Percentiles rank a stretch among this genome's conserved stretches.
phyloP scores from a whole-genome alignment of 2,113 vertebrate species.

The Brienomyrus longianalis region DNA sequence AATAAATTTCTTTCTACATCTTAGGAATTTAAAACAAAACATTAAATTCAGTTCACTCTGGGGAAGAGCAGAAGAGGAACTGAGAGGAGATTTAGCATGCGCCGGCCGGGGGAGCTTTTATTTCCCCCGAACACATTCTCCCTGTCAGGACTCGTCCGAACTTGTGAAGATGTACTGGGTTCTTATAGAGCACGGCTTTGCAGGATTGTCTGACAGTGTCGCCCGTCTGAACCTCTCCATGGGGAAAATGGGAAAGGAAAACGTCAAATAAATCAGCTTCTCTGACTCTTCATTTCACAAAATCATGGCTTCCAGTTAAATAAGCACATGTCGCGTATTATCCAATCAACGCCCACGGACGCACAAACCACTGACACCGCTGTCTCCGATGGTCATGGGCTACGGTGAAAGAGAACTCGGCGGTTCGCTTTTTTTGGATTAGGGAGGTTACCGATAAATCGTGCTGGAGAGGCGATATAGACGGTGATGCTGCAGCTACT shows the following conservation, averaged over 20 bases:
- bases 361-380: neutral
- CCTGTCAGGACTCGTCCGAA: conserved; percentile 34
- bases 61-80: conserved; percentile 27
- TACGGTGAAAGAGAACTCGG: neutral
- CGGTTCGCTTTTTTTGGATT: neutral
- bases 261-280: neutral
- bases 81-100: conserved; percentile 21
- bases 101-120: conserved; percentile 16
- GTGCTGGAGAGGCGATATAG: neutral
- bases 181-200: conserved; percentile 29
- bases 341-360: neutral
- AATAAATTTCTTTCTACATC: conserved; percentile 24
- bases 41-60: conserved; percentile 28
- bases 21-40: conserved; percentile 15
- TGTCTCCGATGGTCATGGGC: neutral
- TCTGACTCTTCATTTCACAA: neutral
- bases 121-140: conserved; percentile 24
- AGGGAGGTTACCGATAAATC: neutral
- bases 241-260: neutral
- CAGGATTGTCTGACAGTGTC: conserved; percentile 24
- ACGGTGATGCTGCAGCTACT: neutral
- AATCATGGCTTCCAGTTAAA: neutral
- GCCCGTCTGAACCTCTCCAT: conserved; percentile 4
- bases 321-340: neutral
- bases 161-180: neutral